phyloP scores from a whole-genome alignment of 2,797 vertebrate species.

The Phalloptychus januarius region DNA sequence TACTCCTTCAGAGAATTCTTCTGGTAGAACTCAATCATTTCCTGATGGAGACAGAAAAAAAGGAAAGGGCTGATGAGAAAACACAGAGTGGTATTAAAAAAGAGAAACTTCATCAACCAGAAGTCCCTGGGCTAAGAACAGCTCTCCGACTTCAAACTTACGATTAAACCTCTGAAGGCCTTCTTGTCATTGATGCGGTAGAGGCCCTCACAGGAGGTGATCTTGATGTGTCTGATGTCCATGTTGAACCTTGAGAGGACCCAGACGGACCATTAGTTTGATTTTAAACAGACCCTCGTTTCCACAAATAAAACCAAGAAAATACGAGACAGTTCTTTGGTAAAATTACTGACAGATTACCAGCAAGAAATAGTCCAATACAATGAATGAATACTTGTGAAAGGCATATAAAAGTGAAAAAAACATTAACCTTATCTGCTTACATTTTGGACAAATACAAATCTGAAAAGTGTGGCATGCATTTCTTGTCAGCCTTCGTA shows the following conservation, averaged over 20 bases:
- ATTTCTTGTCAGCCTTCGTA: no score
- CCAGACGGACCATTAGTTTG: background rate
- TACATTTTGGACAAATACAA: no score
- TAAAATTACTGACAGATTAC: background rate
- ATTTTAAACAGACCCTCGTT: background rate
- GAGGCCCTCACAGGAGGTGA: conserved; percentile 85
- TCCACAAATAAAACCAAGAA: background rate
- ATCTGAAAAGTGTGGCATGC: no score
- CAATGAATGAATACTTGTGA: no score
- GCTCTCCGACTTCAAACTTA: conserved; percentile 63
- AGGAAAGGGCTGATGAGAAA: background rate
- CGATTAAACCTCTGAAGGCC: conserved; percentile 88
- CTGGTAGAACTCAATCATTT: conserved; percentile 90
- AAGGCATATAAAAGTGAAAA: no score
- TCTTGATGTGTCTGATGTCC: conserved; percentile 92
- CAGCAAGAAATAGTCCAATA: background rate
- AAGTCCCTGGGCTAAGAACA: background rate
- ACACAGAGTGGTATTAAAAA: background rate
- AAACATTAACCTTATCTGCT: no score
- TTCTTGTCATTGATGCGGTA: conserved; percentile 93
- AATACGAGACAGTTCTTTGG: background rate
- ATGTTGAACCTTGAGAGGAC: conserved; percentile 83
- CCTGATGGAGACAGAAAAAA: conserved; percentile 69
- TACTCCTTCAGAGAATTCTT: conserved; percentile 90
- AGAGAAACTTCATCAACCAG: background rate